Evolutionary conservation across 2,797 vertebrate genomes (phyloP), one percentile per base, ranked within the genome.

Genomic region (Coregonus suidteri): DNA sequence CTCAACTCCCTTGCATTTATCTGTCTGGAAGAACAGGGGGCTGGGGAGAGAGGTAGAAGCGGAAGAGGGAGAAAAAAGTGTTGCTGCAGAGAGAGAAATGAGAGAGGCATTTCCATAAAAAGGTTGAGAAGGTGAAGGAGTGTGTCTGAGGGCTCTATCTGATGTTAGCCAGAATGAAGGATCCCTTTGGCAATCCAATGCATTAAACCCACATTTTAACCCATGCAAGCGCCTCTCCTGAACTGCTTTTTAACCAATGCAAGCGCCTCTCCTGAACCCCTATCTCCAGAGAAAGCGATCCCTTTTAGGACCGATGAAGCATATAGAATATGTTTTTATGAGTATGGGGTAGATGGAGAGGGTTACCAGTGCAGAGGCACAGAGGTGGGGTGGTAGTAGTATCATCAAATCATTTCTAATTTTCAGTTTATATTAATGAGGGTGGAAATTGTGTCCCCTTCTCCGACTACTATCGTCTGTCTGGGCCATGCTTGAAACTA

Each of bases 1-100:
- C 88, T 88, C 90, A 89, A 64, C 89, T 92, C 89, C 76, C 88
- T 87, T 87, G 88, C 90, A 93, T 93, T 94, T 94, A 94, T 94
- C 93, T 93, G 92, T 91, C 89, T 92, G 90, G 89, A 91, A 93
- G 81, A 83, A 9, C 59, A 78, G 79, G 66, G 25, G 73, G 73
- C 75, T 79, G 81, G 59, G 75, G 77, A 72, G 47, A 65, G 7
- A n/a, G 54, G 75, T 14, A 30, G 47, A 37, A 18, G 30, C 0
- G 35, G 37, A 30, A 15, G 79, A 74, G 82, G 76, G 71, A 53
- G 68, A 47, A 18, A 71, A 52, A 70, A 14, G 71, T 53, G 71
- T 73, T 59, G 54, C 54, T 16, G 65, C 73, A 74, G 56, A 74
- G 71, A 64, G 35, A 74, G 71, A 72, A 62, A 74, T 59, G 54